Evolutionary conservation across 2,888 invertebrate species (phyloP), one percentile per base, ranked within the genome.

Genomic region (Heliconius sara): DNA sequence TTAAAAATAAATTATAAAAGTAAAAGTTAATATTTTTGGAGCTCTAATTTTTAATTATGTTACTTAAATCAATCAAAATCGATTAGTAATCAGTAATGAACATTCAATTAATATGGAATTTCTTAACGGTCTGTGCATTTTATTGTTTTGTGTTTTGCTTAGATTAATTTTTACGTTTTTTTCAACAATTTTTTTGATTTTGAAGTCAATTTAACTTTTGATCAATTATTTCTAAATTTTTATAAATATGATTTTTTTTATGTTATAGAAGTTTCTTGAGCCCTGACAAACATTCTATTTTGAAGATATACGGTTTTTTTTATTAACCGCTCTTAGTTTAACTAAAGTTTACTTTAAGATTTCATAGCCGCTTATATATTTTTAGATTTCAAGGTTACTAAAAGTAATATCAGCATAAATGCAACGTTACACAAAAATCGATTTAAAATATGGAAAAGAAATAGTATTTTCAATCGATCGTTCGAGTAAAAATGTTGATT

Each of bases 311-410:
- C 22, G 39, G 39, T 68, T 13, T 68, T 68, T 27, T 25, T n/a
- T 43, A 43, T 16, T 39, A 25, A 25, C 43, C 68, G 25, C 43
- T 70, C 68, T 25, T 25, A 25, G 25, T 39, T 70, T 70, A 70
- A 70, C 43, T 70, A 70, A 70, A 70, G 39, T 70, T 70, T 39
- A 70, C 68, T 70, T 70, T 70, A 70, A 70, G n/a, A 70, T 43
- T 70, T 70, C 43, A 70, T 70, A 70, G 68, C 68, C 2, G 43
- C 68, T 22, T 12, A 67, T 67, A 67, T 30, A 68, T 70, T 70
- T 70, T 70, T 70, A 70, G 68, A 43, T 43, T 43, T 70, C 68
- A 70, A 70, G 68, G 68, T 70, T 70, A 43, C 68, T 68, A 2
- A n/a, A 43, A 70, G 25, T 25, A 70, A 70, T 43, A 70, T 39